Percentiles rank a stretch among this genome's conserved stretches.
Conservation (phyloP, 2,797 vertebrate genomes). For the Varecia variegata region DNA sequence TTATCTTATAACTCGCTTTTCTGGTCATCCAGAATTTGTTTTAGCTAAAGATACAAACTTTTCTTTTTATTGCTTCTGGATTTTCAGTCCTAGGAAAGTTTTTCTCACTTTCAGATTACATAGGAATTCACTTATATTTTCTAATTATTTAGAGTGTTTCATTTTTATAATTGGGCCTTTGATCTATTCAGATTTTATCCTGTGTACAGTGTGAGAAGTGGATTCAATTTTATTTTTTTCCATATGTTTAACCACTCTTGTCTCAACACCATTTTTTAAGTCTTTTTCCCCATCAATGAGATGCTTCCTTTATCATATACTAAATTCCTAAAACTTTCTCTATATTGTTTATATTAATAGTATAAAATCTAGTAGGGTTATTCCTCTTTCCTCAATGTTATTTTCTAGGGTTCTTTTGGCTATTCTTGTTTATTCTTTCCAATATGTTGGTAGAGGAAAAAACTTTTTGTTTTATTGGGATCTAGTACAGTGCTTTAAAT, state of each 20-base stretch:
- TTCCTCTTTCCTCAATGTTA: neutral
- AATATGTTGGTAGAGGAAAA: neutral
- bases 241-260: neutral
- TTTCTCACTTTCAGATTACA: neutral
- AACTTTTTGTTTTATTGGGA: neutral
- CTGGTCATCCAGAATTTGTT: neutral
- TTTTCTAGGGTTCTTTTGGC: neutral
- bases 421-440: neutral
- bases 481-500: neutral
- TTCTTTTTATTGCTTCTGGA: neutral
- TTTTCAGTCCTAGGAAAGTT: neutral
- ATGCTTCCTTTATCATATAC: neutral
- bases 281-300: neutral
- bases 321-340: neutral
- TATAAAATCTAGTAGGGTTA: neutral
- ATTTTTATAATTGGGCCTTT: neutral
- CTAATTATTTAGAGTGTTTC: neutral
- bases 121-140: neutral
- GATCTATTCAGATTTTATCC: neutral
- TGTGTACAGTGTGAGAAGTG: neutral
- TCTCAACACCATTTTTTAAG: neutral
- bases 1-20: neutral
- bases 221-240: neutral
- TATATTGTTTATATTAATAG: neutral
- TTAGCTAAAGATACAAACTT: neutral